These are phyloP conservation scores for zebrafish (Danio rerio) DNA, from an alignment of 2,113 vertebrate species.

Conservation along the genomic window DNA sequence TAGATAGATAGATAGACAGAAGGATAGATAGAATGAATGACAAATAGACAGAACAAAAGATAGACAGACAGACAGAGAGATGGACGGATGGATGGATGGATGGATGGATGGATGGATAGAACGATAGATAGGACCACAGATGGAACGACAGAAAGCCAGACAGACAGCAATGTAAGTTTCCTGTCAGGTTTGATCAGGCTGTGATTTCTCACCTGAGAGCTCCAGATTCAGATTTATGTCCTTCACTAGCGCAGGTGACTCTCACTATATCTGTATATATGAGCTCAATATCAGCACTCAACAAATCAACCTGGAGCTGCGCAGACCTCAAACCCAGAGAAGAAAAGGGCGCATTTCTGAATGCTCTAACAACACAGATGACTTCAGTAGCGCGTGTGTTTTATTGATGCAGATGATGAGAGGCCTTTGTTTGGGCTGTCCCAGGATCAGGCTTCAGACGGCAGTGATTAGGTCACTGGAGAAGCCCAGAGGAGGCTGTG, in stretches of 20 bases:
- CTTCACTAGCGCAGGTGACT: not conserved
- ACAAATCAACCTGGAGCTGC: conserved; percentile 37
- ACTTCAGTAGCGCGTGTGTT: conserved; percentile 28
- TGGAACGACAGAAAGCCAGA: too few relatives aligned
- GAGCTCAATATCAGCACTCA: not conserved
- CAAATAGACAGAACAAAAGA: too few relatives aligned
- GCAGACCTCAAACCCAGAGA: conserved; percentile 17
- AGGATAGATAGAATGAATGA: too few relatives aligned
- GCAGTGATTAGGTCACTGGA: not conserved
- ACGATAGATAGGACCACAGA: too few relatives aligned
- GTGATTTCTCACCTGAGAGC: not conserved
- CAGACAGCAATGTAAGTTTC: too few relatives aligned
- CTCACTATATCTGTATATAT: conserved; percentile 18
- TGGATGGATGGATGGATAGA: too few relatives aligned
- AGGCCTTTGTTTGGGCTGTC: not conserved
- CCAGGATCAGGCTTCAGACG: too few relatives aligned
- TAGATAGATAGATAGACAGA: too few relatives aligned
- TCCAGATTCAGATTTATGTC: not conserved
- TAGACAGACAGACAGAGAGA: too few relatives aligned
- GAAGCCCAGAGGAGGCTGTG: conserved; percentile 27
- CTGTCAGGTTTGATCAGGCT: not conserved
- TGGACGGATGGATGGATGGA: too few relatives aligned
- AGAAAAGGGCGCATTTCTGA: conserved; percentile 43
- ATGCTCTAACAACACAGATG: conserved; percentile 41
- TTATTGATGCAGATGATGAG: conserved; percentile 35